These are phyloP conservation scores for Pyrrhia umbra DNA, from an alignment of 2,888 invertebrate genomes.

Conservation along the genomic window DNA sequence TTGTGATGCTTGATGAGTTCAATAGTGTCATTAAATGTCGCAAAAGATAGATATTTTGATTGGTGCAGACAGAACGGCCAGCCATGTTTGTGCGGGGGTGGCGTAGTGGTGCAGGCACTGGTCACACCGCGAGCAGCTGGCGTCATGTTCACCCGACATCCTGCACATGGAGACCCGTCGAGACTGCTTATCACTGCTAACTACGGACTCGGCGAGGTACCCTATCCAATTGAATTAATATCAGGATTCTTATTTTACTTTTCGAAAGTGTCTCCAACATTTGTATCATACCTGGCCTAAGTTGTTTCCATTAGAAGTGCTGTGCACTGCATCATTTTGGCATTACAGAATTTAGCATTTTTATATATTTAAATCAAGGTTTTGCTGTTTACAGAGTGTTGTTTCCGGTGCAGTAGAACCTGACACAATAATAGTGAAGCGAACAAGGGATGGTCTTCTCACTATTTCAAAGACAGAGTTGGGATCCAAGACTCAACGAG, in stretches of 20 bases:
- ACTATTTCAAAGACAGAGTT: slow-evolving; percentile 81
- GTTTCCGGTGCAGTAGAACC: slow-evolving; percentile 95
- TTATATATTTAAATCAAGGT: no score
- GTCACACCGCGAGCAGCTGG: slow-evolving; percentile 93
- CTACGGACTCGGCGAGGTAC: slow-evolving; percentile 95
- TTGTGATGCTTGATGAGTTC: no score
- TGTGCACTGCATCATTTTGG: no score
- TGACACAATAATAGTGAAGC: slow-evolving; percentile 92
- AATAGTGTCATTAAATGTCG: no score
- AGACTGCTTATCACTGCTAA: slow-evolving; percentile 94
- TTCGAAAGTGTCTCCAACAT: no score
- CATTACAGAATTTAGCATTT: no score
- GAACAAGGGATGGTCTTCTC: slow-evolving; percentile 85
- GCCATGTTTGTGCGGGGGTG: slow-evolving; percentile 92
- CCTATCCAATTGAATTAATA: slow-evolving; percentile 1
- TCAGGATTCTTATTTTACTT: no score
- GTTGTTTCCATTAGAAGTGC: no score
- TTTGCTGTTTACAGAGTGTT: slow-evolving; percentile 93
- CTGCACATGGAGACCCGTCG: slow-evolving; percentile 92
- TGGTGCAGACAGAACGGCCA: slow-evolving; percentile 93
- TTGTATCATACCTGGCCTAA: no score
- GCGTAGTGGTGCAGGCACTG: slow-evolving; percentile 95
- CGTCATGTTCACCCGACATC: slow-evolving; percentile 95
- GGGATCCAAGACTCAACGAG: slow-evolving; percentile 89
- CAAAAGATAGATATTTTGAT: background rate